Evolutionary conservation across 2,113 vertebrate genomes (phyloP).

Genomic region (Psilopogon haemacephalus): DNA sequence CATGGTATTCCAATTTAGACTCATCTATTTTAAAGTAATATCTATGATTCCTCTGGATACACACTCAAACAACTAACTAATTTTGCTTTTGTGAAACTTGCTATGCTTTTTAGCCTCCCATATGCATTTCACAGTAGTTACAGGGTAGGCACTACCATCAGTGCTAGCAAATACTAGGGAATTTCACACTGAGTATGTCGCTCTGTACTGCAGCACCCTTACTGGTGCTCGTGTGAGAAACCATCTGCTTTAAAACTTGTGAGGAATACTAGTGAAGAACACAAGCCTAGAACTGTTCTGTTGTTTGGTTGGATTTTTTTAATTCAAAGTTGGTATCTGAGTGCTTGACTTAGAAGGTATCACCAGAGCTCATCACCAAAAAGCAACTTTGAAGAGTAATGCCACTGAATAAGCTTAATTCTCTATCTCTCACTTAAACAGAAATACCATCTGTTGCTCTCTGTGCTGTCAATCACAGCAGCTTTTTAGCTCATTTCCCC

Average conservation of each 20-base stretch:
- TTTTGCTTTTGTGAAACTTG: not conserved
- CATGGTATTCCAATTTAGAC: not conserved
- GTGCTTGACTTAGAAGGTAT: not conserved
- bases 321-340: not conserved
- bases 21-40: not conserved
- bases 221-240: not conserved
- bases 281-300: not conserved
- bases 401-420: not conserved
- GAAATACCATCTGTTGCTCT: conserved; percentile 45
- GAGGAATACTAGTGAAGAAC: not conserved
- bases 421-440: not conserved
- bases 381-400: not conserved
- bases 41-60: not conserved
- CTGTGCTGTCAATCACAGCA: not conserved
- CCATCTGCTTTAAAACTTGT: not conserved
- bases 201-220: not conserved
- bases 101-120: not conserved
- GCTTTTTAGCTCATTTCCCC: not conserved
- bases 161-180: not conserved
- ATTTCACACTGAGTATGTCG: not conserved
- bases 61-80: not conserved
- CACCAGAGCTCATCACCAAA: not conserved
- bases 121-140: not conserved
- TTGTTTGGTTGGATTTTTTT: rapidly evolving
- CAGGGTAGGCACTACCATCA: not conserved